Conservation (phyloP, 2,888 invertebrate species). For the Pardosa pseudoannulata region DNA sequence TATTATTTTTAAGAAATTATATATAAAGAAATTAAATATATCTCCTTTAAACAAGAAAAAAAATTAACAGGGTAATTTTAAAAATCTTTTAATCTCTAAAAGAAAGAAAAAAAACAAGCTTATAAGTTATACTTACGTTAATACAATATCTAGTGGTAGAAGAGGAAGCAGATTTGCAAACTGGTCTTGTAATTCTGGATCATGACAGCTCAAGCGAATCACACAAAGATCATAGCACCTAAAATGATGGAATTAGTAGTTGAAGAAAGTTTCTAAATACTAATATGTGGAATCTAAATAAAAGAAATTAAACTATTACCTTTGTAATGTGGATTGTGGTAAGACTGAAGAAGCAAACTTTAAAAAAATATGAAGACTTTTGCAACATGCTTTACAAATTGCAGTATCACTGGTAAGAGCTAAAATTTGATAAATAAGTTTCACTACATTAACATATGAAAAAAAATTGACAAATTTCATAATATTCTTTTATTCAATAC, state of each 20-base stretch:
- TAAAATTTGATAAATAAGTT: constrained; percentile 14
- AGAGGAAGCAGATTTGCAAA: constrained; percentile 76
- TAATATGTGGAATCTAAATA: too few species aligned
- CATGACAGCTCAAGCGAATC: constrained; percentile 76
- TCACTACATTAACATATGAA: too few species aligned
- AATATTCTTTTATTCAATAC: too few species aligned
- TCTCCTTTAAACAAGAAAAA: too few species aligned
- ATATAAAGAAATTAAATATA: too few species aligned
- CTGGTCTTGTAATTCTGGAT: constrained; percentile 75
- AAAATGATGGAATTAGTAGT: constrained; percentile 8
- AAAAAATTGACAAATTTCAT: too few species aligned
- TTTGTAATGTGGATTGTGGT: constrained; percentile 46
- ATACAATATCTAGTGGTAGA: constrained; percentile 75
- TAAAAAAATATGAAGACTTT: constrained; percentile 55
- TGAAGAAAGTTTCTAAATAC: background rate
- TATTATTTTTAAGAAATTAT: too few species aligned
- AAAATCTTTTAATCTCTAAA: too few species aligned
- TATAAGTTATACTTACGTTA: constrained; percentile 24
- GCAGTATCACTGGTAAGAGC: constrained; percentile 37
- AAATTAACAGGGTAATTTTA: too few species aligned
- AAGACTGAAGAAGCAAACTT: constrained; percentile 44
- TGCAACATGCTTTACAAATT: constrained; percentile 47
- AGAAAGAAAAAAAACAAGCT: background rate
- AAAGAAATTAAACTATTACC: too few species aligned
- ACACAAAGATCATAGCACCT: constrained; percentile 78